Percentiles rank a stretch among this genome's conserved stretches.
Conservation (phyloP, 2,888 invertebrate species). For the Ochropleura leucogaster region DNA sequence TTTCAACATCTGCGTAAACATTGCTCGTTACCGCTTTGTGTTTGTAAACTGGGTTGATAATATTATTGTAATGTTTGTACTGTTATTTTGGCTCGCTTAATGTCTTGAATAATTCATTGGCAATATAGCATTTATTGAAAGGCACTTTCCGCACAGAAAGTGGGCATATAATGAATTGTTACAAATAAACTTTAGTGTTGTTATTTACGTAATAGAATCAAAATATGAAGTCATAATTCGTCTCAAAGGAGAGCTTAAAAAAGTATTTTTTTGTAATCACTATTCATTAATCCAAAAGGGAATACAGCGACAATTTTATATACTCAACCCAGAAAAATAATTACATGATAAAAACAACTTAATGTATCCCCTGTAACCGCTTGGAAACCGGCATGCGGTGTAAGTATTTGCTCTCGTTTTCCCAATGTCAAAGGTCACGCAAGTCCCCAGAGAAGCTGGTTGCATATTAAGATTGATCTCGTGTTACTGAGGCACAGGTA, state of each 20-base stretch:
- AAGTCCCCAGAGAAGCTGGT: constrained; percentile 30
- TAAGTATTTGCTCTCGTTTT: constrained; percentile 46
- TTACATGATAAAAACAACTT: constrained; percentile 28
- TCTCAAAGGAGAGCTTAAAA: neutral
- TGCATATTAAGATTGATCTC: constrained; percentile 60
- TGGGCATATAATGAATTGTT: too few relatives aligned
- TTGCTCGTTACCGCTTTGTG: constrained; percentile 26
- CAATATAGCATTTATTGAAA: neutral
- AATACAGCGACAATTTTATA: neutral
- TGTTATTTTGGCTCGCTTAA: neutral
- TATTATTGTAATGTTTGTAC: constrained; percentile 4
- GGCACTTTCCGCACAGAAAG: neutral
- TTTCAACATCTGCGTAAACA: constrained; percentile 44
- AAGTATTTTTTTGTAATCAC: neutral
- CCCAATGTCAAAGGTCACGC: constrained; percentile 54
- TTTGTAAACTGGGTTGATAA: constrained; percentile 6
- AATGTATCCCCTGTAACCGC: constrained; percentile 26
- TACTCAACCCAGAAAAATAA: constrained; percentile 24
- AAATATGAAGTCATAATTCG: neutral
- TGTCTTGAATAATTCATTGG: neutral
- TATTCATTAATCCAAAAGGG: neutral
- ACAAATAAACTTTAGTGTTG: neutral
- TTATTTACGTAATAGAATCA: neutral
- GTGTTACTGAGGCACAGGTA: constrained; percentile 9
- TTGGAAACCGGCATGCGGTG: constrained; percentile 35